These are phyloP conservation scores for Halesus radiatus DNA, from an alignment of 1,140 invertebrate genomes.

Conservation along the genomic window DNA sequence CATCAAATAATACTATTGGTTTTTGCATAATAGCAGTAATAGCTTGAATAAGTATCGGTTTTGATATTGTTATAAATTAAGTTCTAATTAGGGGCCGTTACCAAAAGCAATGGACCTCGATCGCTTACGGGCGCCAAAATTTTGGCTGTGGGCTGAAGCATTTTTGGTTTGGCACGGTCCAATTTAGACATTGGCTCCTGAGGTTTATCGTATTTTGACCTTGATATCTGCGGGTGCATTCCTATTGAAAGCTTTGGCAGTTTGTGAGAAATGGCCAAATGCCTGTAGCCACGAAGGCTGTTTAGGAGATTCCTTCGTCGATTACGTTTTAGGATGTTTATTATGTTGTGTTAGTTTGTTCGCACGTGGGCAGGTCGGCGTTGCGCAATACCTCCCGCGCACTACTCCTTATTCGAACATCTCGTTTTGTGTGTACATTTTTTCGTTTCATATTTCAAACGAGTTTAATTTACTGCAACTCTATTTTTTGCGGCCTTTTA, in stretches of 20 bases:
- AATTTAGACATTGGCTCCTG: too few species aligned
- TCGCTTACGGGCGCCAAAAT: too few species aligned
- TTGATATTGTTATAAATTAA: neutral
- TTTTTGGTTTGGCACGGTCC: too few species aligned
- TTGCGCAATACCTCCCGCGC: slow-evolving; percentile 50
- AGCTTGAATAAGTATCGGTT: neutral
- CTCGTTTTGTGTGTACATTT: slow-evolving; percentile 44
- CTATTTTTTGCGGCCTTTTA: slow-evolving; percentile 44
- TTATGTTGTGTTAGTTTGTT: slow-evolving; percentile 4
- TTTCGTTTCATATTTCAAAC: slow-evolving; percentile 37
- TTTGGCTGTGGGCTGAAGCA: too few species aligned
- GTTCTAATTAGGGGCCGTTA: neutral
- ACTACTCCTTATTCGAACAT: slow-evolving; percentile 34
- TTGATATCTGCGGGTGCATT: too few species aligned
- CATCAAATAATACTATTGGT: neutral
- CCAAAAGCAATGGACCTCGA: too few species aligned
- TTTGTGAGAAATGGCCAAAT: too few species aligned
- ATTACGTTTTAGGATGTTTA: slow-evolving; percentile 25
- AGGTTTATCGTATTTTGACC: too few species aligned
- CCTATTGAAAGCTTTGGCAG: too few species aligned
- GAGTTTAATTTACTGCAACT: slow-evolving; percentile 42
- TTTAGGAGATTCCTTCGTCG: slow-evolving; percentile 10
- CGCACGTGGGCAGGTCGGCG: slow-evolving; percentile 23
- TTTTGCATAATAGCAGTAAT: neutral
- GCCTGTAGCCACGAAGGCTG: neutral